Evolutionary conservation across 2,797 vertebrate genomes (phyloP).

Genomic region (Chelidonichthys spinosus): DNA sequence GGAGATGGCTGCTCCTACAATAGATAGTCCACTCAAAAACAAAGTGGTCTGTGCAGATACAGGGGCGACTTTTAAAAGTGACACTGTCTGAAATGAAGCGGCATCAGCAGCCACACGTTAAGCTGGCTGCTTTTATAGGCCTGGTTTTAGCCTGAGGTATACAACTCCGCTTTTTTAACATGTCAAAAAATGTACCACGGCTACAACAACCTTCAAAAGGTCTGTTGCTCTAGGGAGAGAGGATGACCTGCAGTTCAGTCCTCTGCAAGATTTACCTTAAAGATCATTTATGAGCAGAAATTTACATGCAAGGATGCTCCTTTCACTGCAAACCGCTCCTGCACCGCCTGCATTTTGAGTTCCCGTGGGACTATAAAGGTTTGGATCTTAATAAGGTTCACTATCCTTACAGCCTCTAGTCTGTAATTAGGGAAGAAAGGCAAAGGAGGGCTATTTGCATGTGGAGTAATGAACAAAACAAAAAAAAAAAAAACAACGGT

Average conservation of each 20-base stretch:
- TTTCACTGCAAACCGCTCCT: constrained; percentile 42
- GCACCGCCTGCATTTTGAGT: constrained; percentile 51
- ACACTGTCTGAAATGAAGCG: constrained; percentile 59
- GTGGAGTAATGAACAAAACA: constrained; percentile 7
- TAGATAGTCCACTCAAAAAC: constrained; percentile 71
- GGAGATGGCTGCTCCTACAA: constrained; percentile 60
- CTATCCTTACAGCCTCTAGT: constrained; percentile 17
- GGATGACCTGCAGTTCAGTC: constrained; percentile 53
- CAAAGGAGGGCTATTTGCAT: constrained; percentile 38
- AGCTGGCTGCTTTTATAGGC: constrained; percentile 32
- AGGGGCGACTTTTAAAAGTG: constrained; percentile 51
- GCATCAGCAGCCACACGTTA: constrained; percentile 30
- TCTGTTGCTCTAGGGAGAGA: constrained; percentile 27
- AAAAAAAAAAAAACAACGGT: constrained; percentile 35
- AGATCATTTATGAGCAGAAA: constrained; percentile 44
- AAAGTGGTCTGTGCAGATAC: constrained; percentile 65
- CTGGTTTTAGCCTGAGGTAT: constrained; percentile 27
- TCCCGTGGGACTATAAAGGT: constrained; percentile 39
- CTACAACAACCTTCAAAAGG: constrained; percentile 43
- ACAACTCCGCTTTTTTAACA: constrained; percentile 13
- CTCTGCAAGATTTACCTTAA: constrained; percentile 35
- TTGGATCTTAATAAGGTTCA: constrained; percentile 34
- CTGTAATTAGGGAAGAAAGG: constrained; percentile 42
- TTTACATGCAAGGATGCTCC: constrained; percentile 45
- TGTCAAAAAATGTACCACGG: constrained; percentile 40